Evolutionary conservation across 92 coral and sea anemone species (phyloP).

Genomic region (Metridium senile): DNA sequence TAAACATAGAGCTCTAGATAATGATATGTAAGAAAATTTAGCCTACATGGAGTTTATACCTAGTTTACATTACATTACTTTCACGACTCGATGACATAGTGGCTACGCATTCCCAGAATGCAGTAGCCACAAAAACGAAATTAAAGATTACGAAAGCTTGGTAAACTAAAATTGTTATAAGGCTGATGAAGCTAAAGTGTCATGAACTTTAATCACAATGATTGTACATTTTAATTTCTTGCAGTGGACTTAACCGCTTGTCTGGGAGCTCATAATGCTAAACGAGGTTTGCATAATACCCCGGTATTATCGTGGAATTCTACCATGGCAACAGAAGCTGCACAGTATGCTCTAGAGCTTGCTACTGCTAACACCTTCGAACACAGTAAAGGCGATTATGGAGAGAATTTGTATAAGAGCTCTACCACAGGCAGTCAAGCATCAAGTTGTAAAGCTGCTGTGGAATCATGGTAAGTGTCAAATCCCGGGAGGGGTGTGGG

Average conservation of each 20-base stretch:
- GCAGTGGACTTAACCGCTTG: neutral
- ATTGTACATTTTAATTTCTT: neutral
- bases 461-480: neutral
- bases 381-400: neutral
- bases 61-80: too few relatives aligned
- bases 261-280: slow-evolving; percentile 5
- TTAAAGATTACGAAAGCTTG: too few relatives aligned
- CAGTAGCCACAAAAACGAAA: too few relatives aligned
- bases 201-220: too few relatives aligned
- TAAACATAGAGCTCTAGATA: too few relatives aligned
- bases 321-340: neutral
- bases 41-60: too few relatives aligned
- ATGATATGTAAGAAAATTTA: too few relatives aligned
- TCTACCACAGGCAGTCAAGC: neutral
- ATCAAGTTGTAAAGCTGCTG: neutral
- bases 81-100: too few relatives aligned
- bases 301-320: neutral
- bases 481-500: too few relatives aligned
- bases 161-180: too few relatives aligned
- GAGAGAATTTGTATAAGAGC: neutral
- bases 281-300: neutral
- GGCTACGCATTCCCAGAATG: too few relatives aligned
- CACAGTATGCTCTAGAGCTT: neutral
- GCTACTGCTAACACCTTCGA: neutral
- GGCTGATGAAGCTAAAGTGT: too few relatives aligned